Conservation (phyloP, 1,140 invertebrate genomes). For the Psilanteris sp. region DNA sequence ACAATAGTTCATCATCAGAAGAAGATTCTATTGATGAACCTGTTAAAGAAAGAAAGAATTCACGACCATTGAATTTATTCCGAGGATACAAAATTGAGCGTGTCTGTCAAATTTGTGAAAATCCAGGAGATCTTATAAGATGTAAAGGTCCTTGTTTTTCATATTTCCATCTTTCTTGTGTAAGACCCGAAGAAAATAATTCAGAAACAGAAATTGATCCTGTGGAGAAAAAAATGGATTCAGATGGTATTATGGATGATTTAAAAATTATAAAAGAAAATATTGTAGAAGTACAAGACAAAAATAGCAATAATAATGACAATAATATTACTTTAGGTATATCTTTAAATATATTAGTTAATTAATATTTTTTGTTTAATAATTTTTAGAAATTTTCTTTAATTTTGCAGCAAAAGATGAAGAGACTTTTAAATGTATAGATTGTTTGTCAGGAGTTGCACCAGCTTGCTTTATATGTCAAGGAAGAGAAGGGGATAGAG, state of each 20-base stretch:
- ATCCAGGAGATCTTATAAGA: constrained; percentile 82
- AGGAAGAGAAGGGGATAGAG: constrained; percentile 75
- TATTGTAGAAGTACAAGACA: constrained; percentile 44
- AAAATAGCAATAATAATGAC: constrained; percentile 11
- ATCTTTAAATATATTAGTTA: too few relatives aligned
- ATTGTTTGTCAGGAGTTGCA: constrained; percentile 75
- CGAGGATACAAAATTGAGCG: constrained; percentile 82
- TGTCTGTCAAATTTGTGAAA: constrained; percentile 85
- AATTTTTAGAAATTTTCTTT: constrained; percentile 2
- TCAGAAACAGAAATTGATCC: constrained; percentile 67
- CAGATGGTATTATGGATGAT: constrained; percentile 67
- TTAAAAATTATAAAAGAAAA: constrained; percentile 70
- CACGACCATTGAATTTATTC: constrained; percentile 81
- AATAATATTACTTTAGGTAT: not conserved
- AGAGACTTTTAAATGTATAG: constrained; percentile 76
- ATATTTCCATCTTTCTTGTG: constrained; percentile 75
- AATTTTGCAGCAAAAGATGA: constrained; percentile 68
- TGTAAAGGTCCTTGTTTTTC: constrained; percentile 82
- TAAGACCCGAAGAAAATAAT: constrained; percentile 74
- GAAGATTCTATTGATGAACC: constrained; percentile 69
- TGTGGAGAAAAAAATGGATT: constrained; percentile 52
- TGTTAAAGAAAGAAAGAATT: constrained; percentile 43
- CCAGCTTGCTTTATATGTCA: constrained; percentile 80
- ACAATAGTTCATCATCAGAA: constrained; percentile 25
- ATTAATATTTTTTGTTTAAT: not conserved